Evolutionary conservation across 23 tunicate species (phyloP), one percentile per base, ranked within the genome.

Genomic region (Aplidium turbinatum): DNA sequence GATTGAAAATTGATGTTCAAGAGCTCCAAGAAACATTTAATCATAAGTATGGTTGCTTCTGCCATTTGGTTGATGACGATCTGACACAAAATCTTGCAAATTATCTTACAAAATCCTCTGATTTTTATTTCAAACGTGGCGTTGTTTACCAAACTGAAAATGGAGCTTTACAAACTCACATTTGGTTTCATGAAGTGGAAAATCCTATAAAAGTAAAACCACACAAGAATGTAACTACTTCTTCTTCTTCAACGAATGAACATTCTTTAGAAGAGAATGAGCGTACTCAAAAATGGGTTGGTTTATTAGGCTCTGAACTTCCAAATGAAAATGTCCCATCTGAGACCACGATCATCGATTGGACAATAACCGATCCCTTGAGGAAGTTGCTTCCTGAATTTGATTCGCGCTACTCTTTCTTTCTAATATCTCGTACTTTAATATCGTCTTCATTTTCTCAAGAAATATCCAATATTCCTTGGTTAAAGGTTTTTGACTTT

Each of bases 401-500:
- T 65, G 27, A 38, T 36, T 35, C 23, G 4, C 72, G 72, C 23
- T 38, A 65, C 50, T 18, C 50, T 38, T 65, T 65, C 50, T 65
- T 65, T 65, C 50, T 65, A 4, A 65, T 65, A 13, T 18, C 72
- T 19, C 50, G 72, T 19, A 65, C 36, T 11, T 19, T 16, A n/a
- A 65, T 50, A 7, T 50, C 72, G 7, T 26, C 23, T 11, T 48
- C 36, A 18, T 11, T 36, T 3, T 65, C 4, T 21, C 36, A 65
- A 11, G 72, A 50, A 6, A 38, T 85, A 21, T 45, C 91, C 3
- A 56, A 58, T 30, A 70, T 85, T 20, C 91, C 82, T 20, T 85
- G 83, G 83, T 64, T 70, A 33, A 77, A 85, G 46, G 83, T 85
- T 32, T 85, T 77, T 68, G 91, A 85, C 36, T 85, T 85, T 57